These are phyloP conservation scores for Peromyscus aztecus DNA, from an alignment of 2,797 vertebrate genomes.

Conservation along the genomic window DNA sequence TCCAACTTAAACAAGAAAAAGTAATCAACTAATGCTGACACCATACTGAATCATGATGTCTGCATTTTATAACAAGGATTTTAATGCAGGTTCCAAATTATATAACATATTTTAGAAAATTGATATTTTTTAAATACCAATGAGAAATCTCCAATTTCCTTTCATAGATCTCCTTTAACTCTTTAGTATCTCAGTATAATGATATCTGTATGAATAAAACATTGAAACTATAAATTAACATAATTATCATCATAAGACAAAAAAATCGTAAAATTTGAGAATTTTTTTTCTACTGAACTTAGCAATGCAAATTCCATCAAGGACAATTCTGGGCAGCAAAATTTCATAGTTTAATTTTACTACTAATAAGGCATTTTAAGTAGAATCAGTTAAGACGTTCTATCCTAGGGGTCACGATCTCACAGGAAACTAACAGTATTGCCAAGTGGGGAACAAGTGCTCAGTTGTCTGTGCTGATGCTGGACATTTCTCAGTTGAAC, in stretches of 20 bases:
- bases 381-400: neutral
- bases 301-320: neutral
- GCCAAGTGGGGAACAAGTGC: neutral
- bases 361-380: neutral
- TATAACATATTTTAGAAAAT: neutral
- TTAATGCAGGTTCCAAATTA: neutral
- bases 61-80: neutral
- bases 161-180: neutral
- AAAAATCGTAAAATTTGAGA: neutral
- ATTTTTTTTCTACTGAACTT: neutral
- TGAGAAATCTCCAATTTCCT: neutral
- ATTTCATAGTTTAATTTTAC: neutral
- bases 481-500: neutral
- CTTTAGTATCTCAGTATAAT: neutral
- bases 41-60: neutral
- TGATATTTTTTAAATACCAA: neutral
- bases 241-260: neutral
- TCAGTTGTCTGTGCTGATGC: too few species aligned
- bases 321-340: neutral
- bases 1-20: constrained; percentile 23
- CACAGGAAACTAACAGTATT: too few species aligned
- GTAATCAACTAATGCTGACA: neutral
- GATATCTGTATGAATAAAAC: neutral
- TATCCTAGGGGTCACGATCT: neutral
- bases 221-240: neutral